A percentile compares a stretch with the other conserved stretches of the same genome.
Evolutionary conservation across 1,140 invertebrate species (phyloP).

Genomic region (Scaptomyza montana): DNA sequence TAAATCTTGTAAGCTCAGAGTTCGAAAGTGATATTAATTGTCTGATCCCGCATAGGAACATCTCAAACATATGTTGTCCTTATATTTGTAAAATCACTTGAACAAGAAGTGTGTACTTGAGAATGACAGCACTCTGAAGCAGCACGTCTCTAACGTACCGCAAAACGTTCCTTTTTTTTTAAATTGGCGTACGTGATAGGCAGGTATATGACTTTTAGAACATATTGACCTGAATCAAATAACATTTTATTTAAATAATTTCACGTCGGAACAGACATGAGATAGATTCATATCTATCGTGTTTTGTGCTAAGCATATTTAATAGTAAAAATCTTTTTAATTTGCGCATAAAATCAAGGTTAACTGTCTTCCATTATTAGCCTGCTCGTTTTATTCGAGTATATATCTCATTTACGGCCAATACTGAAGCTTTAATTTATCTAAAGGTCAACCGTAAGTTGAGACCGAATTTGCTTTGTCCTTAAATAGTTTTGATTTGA

Average conservation of each 20-base stretch:
- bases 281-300: background rate
- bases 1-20: background rate
- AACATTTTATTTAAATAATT: background rate
- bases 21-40: background rate
- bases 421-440: constrained; percentile 18
- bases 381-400: background rate
- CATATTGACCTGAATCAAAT: background rate
- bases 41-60: background rate
- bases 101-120: background rate
- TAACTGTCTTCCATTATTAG: background rate
- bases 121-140: background rate
- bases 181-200: constrained; percentile 1
- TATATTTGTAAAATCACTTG: background rate
- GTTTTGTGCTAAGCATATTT: background rate
- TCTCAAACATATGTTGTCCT: background rate
- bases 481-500: constrained; percentile 48
- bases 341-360: background rate
- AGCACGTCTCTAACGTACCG: no score
- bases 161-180: background rate
- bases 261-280: background rate
- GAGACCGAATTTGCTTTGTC: constrained; percentile 26
- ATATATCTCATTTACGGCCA: background rate
- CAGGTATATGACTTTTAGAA: background rate
- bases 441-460: constrained; percentile 31
- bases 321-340: background rate